These are phyloP conservation scores for Stenurella melanura DNA, from an alignment of 2,888 invertebrate species.

Conservation along the genomic window DNA sequence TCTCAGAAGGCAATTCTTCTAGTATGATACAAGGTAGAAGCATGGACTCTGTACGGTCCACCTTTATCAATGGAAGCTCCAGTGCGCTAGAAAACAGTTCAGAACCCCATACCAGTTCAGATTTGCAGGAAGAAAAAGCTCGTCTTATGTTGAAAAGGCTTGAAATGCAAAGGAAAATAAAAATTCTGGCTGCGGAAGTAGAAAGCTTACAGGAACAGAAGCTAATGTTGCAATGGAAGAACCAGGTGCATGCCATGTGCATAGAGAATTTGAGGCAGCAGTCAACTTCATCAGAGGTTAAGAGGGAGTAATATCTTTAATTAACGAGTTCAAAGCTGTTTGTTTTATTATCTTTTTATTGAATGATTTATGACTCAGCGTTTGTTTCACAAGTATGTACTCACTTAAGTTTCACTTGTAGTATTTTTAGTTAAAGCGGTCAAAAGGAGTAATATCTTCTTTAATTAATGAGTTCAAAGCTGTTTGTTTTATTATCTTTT, in stretches of 20 bases:
- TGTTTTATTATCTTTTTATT: conserved; percentile 19
- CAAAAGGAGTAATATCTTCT: no score
- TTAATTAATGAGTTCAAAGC: no score
- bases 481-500: no score
- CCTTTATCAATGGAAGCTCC: conserved; percentile 91
- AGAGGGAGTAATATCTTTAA: conserved; percentile 78
- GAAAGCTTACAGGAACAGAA: conserved; percentile 99
- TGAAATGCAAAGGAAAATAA: conserved; percentile 97
- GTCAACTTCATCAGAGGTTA: conserved; percentile 90
- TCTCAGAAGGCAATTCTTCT: conserved; percentile 73
- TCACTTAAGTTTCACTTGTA: no score
- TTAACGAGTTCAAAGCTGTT: conserved; percentile 19
- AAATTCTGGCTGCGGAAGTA: conserved; percentile 97
- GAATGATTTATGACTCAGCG: conserved; percentile 18
- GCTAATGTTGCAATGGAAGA: conserved; percentile 96
- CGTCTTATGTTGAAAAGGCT: conserved; percentile 97
- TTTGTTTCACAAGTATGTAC: no score
- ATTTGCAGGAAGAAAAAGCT: conserved; percentile 98
- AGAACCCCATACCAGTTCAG: conserved; percentile 81
- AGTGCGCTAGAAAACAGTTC: conserved; percentile 84
- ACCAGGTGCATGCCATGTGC: conserved; percentile 98
- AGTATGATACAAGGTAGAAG: conserved; percentile 87
- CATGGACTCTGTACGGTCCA: conserved; percentile 92
- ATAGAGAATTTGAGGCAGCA: conserved; percentile 99
- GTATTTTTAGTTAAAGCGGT: no score